These are phyloP conservation scores for Sesamia inferens DNA, from an alignment of 2,888 invertebrate species.

Conservation along the genomic window DNA sequence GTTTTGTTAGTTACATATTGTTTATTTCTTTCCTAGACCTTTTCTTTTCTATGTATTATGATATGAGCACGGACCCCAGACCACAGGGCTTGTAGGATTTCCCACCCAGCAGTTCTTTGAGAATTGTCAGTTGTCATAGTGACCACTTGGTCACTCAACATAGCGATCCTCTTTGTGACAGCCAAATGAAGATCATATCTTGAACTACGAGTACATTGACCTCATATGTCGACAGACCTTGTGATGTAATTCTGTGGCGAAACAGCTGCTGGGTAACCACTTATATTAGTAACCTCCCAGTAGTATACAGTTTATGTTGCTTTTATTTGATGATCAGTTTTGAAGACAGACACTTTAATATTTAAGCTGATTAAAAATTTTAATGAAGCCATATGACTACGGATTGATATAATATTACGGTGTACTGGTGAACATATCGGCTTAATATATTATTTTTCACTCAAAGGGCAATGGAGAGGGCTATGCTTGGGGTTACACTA, in stretches of 20 bases:
- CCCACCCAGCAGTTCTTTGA: too few relatives aligned
- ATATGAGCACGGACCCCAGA: too few relatives aligned
- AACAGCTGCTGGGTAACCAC: not conserved
- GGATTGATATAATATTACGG: not conserved
- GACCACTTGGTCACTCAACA: slow-evolving; percentile 15
- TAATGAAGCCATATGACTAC: not conserved
- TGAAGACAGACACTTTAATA: not conserved
- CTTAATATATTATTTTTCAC: not conserved
- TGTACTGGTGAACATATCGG: not conserved
- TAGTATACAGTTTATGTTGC: too few relatives aligned
- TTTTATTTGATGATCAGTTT: not conserved
- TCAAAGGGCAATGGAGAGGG: too few relatives aligned
- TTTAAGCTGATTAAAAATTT: too few relatives aligned
- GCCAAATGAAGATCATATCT: slow-evolving; percentile 25
- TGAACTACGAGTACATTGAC: not conserved
- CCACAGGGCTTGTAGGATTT: too few relatives aligned
- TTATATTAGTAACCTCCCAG: not conserved
- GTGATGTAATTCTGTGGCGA: not conserved
- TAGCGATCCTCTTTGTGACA: slow-evolving; percentile 3
- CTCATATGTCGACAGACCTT: not conserved
- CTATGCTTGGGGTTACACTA: too few relatives aligned
- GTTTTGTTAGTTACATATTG: too few relatives aligned
- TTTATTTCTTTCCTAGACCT: too few relatives aligned
- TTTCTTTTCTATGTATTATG: too few relatives aligned
- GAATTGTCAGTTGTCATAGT: not conserved